Evolutionary conservation across 2,888 invertebrate genomes (phyloP), one percentile per base, ranked within the genome.

Genomic region (Laothoe populi): DNA sequence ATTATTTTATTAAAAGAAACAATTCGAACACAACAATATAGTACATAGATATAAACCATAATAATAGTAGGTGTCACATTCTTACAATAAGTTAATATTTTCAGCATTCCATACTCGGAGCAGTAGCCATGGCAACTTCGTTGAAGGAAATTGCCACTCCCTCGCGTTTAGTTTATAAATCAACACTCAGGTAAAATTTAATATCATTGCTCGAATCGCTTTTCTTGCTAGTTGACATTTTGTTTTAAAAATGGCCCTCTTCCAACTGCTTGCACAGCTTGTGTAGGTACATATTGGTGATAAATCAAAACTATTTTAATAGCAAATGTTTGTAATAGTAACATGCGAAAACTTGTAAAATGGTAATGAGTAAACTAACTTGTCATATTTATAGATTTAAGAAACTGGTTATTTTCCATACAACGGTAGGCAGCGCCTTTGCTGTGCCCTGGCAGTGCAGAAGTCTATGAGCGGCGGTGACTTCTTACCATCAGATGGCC

Each of bases 111-210:
- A 61, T 66, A 64, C 61, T 63, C 60, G 62, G 48, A 63, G 65
- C 66, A 64, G 83, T 79, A 71, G 76, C 78, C 77, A 81, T 81
- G 73, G 80, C 79, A 78, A 82, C 85, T 75, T 82, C 87, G 86
- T 81, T 70, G 65, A 68, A 82, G 88, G 88, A 90, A 88, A 88
- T 89, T 89, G 83, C 87, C 80, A 77, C 82, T 83, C 82, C 79
- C 83, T 74, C 74, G 76, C 75, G 77, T 76, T 75, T n/a, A n/a
- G n/a, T n/a, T 77, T 83, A 86, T 88, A 88, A 87, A 86, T 88
- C 88, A 86, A 78, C 72, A 78, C 75, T 70, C 82, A 87, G 86
- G 86, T 87, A 83, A 83, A 84, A 82, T 86, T 86, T 86, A 84
- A 88, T 85, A 86, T 83, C 79, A 83, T 80, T 79, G 77, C 78